Conservation (phyloP, 2,888 invertebrate species). For the Lasioglossum oenotherae region DNA sequence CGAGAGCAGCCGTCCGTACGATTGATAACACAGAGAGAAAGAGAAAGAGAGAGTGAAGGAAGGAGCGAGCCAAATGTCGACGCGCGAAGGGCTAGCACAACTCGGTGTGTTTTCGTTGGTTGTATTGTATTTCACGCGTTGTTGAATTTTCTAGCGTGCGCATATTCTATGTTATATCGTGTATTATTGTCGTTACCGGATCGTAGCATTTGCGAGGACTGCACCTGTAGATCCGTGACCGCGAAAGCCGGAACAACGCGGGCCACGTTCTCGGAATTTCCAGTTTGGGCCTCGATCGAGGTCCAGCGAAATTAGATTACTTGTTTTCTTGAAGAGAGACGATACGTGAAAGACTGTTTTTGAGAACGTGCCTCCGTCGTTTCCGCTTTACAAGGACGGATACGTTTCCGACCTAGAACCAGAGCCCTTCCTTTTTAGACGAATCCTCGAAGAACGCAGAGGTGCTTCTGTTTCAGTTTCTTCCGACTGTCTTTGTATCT, state of each 20-base stretch:
- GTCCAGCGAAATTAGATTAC: neutral
- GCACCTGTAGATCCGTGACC: neutral
- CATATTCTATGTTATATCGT: constrained; percentile 43
- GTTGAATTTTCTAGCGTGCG: constrained; percentile 59
- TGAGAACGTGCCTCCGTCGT: neutral
- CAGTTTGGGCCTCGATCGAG: neutral
- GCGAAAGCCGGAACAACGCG: neutral
- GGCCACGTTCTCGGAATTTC: neutral
- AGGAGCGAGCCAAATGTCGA: constrained; percentile 15
- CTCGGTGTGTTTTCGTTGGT: constrained; percentile 35
- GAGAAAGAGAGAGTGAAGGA: neutral
- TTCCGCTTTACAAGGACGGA: neutral
- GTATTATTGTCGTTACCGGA: constrained; percentile 49
- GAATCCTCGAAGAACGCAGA: neutral
- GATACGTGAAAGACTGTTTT: neutral
- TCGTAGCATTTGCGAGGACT: constrained; percentile 43
- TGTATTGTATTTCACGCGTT: constrained; percentile 42
- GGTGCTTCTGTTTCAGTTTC: constrained; percentile 8
- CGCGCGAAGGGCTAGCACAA: constrained; percentile 39
- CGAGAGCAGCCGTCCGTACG: constrained; percentile 62
- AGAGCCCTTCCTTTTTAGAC: constrained; percentile 1
- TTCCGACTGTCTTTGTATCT: constrained; percentile 5
- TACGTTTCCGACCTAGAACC: neutral
- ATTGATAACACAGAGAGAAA: constrained; percentile 30
- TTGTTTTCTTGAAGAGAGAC: neutral